Evolutionary conservation across 64 coral and sea anemone genomes (phyloP).

Genomic region (Montipora capricornis): DNA sequence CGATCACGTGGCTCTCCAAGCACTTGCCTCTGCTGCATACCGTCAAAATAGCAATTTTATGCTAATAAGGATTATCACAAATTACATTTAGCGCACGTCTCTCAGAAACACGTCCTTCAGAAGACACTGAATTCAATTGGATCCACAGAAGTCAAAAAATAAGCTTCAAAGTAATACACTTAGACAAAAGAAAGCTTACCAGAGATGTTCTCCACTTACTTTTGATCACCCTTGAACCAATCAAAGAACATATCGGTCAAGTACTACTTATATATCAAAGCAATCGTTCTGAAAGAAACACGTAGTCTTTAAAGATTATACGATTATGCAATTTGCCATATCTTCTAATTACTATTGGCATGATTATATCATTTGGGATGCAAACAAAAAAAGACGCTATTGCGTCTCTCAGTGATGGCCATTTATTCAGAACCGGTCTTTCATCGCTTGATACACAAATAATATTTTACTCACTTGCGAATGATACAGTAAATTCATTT

Average conservation of each 20-base stretch:
- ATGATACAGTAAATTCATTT: no score
- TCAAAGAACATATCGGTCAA: not conserved
- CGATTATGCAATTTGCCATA: not conserved
- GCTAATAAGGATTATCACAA: no score
- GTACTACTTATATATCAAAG: no score
- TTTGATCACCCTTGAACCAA: slow-evolving; percentile 19
- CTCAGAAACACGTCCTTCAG: not conserved
- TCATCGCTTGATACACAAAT: no score
- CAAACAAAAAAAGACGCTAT: not conserved
- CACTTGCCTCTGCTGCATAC: no score
- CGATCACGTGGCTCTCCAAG: no score
- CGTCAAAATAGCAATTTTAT: no score
- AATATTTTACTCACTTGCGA: no score
- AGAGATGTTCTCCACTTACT: not conserved
- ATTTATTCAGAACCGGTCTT: no score
- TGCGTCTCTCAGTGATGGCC: no score
- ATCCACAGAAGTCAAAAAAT: not conserved
- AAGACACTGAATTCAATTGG: not conserved
- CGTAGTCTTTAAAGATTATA: not conserved
- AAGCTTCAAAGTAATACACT: not conserved
- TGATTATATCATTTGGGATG: not conserved
- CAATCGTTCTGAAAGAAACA: no score
- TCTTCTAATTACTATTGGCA: not conserved
- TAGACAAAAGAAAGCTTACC: slow-evolving; percentile 22
- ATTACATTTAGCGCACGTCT: not conserved